Evolutionary conservation across 2,113 vertebrate genomes (phyloP).

Genomic region (Microcebus murinus): DNA sequence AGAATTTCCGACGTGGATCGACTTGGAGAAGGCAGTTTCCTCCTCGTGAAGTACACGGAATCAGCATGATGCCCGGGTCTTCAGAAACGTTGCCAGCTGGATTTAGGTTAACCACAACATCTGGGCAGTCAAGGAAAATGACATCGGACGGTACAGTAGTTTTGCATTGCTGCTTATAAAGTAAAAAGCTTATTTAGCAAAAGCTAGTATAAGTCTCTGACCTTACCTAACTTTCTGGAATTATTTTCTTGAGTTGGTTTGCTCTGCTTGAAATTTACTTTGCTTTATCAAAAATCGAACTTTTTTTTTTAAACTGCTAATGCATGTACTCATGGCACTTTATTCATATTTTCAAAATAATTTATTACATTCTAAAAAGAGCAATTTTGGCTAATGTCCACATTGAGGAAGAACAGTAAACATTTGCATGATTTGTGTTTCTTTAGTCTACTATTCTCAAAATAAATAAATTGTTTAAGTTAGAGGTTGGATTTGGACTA

Average conservation of each 20-base stretch:
- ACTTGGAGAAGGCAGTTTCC: conserved; percentile 98
- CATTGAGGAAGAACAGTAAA: conserved; percentile 54
- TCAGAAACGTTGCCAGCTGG: conserved; percentile 98
- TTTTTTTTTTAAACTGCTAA: conserved; percentile 19
- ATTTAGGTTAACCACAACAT: conserved; percentile 96
- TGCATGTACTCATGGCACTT: conserved; percentile 67
- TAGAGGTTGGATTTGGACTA: background rate
- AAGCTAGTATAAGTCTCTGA: conserved; percentile 21
- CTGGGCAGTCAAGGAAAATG: conserved; percentile 95
- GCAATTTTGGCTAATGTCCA: conserved; percentile 66
- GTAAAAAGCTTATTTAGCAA: background rate
- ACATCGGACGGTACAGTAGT: conserved; percentile 91
- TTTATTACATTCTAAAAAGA: background rate
- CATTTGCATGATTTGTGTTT: conserved; percentile 41
- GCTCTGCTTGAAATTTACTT: conserved; percentile 76
- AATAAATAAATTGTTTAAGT: background rate
- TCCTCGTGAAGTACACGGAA: conserved; percentile 95
- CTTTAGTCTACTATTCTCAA: conserved; percentile 50
- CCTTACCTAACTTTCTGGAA: conserved; percentile 45
- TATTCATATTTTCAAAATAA: background rate
- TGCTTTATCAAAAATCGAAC: conserved; percentile 61
- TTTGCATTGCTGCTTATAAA: conserved; percentile 53
- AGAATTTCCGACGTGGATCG: conserved; percentile 94
- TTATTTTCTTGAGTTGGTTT: conserved; percentile 61
- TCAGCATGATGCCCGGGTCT: conserved; percentile 99